Conservation (phyloP, 1,140 invertebrate species). For the Anastrepha ludens region DNA sequence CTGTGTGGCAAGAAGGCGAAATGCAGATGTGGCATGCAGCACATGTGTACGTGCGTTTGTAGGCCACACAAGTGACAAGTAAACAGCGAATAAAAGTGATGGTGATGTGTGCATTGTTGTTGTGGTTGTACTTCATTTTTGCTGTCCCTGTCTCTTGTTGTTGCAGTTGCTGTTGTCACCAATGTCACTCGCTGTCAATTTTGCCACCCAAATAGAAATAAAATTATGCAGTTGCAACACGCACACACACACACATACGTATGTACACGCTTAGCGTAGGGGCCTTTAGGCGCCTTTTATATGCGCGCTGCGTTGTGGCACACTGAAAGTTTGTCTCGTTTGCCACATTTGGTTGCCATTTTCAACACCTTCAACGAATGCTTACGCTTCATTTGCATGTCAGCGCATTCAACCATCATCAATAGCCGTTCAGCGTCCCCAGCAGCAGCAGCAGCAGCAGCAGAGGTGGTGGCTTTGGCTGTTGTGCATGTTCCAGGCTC, state of each 20-base stretch:
- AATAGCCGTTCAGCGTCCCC: constrained; percentile 15
- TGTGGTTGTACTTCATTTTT: no score
- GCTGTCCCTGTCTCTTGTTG: neutral
- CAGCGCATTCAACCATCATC: constrained; percentile 49
- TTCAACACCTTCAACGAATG: constrained; percentile 49
- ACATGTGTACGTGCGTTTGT: no score
- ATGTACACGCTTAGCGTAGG: no score
- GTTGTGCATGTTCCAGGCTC: neutral
- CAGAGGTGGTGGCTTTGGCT: neutral
- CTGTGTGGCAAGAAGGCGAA: no score
- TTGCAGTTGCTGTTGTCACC: constrained; percentile 44
- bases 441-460: neutral
- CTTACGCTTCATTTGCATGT: constrained; percentile 52
- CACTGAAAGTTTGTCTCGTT: constrained; percentile 42
- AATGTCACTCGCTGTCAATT: constrained; percentile 44
- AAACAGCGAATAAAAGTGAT: no score
- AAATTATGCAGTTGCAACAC: constrained; percentile 39
- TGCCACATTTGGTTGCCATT: constrained; percentile 52
- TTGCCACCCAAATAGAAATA: constrained; percentile 49
- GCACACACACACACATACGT: neutral
- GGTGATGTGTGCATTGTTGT: no score
- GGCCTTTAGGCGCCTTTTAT: constrained; percentile 52
- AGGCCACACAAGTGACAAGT: no score
- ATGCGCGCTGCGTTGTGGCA: neutral
- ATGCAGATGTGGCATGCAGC: no score